Evolutionary conservation across 2,797 vertebrate genomes (phyloP), one percentile per base, ranked within the genome.

Genomic region (Aplochiton taeniatus): DNA sequence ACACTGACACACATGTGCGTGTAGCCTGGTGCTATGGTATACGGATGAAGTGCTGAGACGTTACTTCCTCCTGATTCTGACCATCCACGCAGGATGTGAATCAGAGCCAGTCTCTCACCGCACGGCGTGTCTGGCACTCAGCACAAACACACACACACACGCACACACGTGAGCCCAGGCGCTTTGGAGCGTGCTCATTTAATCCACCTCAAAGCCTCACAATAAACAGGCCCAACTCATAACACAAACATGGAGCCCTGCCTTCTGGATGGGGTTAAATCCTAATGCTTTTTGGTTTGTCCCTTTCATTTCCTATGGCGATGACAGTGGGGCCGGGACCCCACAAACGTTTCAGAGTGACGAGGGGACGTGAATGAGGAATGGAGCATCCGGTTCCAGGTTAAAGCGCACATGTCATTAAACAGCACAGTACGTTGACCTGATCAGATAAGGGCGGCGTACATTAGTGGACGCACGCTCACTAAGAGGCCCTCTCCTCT

Each of bases 371-470:
- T 44, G 65, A 77, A 80, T 82, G 80, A 83, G 72, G 75, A 76
- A 81, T 79, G 73, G 79, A 70, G 59, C 82, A 80, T 83, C 80
- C 70, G 78, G 77, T 84, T 83, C 83, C 75, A 75, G 83, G 85
- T 87, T 88, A 85, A 81, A 87, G 86, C 84, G 80, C 79, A 91
- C 85, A 88, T 91, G 86, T 87, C 89, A 90, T 91, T 89, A 91
- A 90, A 85, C 79, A 83, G 87, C 82, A 83, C 76, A 84, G 85
- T 85, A 78, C 90, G 90, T 86, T 90, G 89, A 91, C 91, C 88
- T 92, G 89, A 91, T 92, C 92, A 90, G 89, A 90, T 88, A 84
- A 83, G 77, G 86, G 81, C 83, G 82, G 81, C 84, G 89, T 91
- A 89, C 89, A 92, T 91, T 85, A 91, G 82, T 77, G 83, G 77